Base-by-base conservation (phyloP, 2,888 invertebrate species). In the Acleris literana region DNA sequence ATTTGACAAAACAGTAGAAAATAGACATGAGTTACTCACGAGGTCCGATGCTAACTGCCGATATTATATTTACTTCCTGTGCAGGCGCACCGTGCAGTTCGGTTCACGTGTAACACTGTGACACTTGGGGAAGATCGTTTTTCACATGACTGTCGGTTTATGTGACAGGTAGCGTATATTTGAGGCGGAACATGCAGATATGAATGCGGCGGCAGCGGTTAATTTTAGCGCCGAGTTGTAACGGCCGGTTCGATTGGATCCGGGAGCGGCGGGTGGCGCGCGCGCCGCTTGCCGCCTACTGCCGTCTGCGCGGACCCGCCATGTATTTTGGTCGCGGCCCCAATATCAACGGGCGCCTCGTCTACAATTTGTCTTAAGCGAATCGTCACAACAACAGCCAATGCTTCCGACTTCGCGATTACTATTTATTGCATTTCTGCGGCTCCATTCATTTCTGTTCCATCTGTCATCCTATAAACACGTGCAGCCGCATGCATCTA, bases 261-360 rank as follows among this genome's bases (percentile, higher is more conserved):
- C 81, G 84, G 78, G 81, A 79, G 83, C 84, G 91, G 86, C 88
- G 89, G 87, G 86, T 86, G 82, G 69, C 79, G 80, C 78, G 77
- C 76, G 85, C 91, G 91, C 90, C 90, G 90, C 86, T 86, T 82
- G 83, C 83, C 89, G 86, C 88, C 87, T 90, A 90, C 92, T 91
- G 90, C 83, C 87, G 88, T 80, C 85, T 82, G 85, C 79, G 80
- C 79, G 80, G 77, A 79, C 82, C 84, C 86, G 84, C 81, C 85
- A 86, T 88, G 88, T 92, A 92, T 92, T 92, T 92, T 86, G 80
- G 92, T 90, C 87, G 83, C 91, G 92, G 90, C 92, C 92, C 88
- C 92, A 90, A 90, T 92, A 82, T 81, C 72, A 87, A 74, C 86
- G 84, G 79, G 78, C 88, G 90, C 84, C 85, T 87, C 83, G 89